Evolutionary conservation across 2,888 invertebrate genomes (phyloP).

Genomic region (Acleris literana): DNA sequence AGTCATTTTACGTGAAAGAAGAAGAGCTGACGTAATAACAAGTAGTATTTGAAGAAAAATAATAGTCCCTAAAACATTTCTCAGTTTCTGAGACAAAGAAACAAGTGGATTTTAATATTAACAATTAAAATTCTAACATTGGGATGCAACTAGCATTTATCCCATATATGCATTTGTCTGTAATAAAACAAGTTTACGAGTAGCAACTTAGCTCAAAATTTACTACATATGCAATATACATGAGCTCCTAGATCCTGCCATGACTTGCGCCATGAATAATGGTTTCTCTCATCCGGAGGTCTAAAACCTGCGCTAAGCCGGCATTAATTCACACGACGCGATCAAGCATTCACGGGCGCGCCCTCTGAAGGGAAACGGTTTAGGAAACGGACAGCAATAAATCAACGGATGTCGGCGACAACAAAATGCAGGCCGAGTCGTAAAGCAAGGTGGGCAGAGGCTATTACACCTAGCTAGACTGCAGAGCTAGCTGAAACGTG

Average conservation of each 20-base stretch:
- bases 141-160: no score
- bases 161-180: no score
- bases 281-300: conserved; percentile 24
- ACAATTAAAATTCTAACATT: no score
- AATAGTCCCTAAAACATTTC: no score
- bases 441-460: conserved; percentile 27
- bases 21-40: no score
- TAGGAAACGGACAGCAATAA: conserved; percentile 62
- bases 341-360: conserved; percentile 59
- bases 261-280: conserved; percentile 6
- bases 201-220: neutral
- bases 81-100: no score
- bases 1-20: no score
- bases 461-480: conserved; percentile 10
- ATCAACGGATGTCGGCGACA: conserved; percentile 78
- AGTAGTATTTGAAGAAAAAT: no score
- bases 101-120: no score
- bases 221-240: neutral
- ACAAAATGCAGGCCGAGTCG: conserved; percentile 58
- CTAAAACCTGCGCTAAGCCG: conserved; percentile 33
- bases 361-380: conserved; percentile 64
- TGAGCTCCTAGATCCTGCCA: neutral
- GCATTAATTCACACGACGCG: conserved; percentile 35
- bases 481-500: neutral
- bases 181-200: neutral